phyloP scores from a whole-genome alignment of 2,888 invertebrate genomes.

The Pediacus dermestoides region DNA sequence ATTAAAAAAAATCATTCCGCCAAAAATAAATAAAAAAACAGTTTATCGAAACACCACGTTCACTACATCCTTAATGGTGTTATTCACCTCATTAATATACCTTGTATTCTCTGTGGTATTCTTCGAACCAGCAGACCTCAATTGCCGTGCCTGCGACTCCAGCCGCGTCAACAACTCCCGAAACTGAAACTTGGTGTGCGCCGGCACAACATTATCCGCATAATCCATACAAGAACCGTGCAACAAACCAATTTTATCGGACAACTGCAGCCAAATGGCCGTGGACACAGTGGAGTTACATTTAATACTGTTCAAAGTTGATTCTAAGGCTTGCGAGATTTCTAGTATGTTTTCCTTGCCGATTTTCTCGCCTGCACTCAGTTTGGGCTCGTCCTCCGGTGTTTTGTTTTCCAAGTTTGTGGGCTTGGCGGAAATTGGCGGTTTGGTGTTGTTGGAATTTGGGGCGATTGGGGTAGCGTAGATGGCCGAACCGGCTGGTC shows the following conservation, averaged over 20 bases:
- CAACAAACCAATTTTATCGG: conserved; percentile 76
- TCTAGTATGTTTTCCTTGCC: conserved; percentile 60
- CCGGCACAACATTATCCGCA: conserved; percentile 75
- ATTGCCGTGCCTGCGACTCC: conserved; percentile 64
- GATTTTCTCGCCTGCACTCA: conserved; percentile 46
- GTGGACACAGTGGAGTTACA: conserved; percentile 55
- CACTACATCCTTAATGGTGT: conserved; percentile 68
- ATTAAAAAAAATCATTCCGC: conserved; percentile 16
- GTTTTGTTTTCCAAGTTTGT: conserved; percentile 46
- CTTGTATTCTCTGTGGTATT: conserved; percentile 67
- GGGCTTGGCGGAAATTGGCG: conserved; percentile 54
- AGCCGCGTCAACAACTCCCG: conserved; percentile 69
- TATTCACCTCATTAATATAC: conserved; percentile 68
- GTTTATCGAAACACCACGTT: conserved; percentile 60
- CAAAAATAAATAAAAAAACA: too few species aligned
- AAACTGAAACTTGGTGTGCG: conserved; percentile 85
- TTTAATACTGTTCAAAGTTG: conserved; percentile 60
- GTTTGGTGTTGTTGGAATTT: conserved; percentile 40
- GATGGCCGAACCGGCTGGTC: conserved; percentile 58
- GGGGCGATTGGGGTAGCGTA: conserved; percentile 72
- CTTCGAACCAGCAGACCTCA: conserved; percentile 66
- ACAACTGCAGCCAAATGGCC: conserved; percentile 74
- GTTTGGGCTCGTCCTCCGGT: conserved; percentile 45
- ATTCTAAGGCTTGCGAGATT: conserved; percentile 63
- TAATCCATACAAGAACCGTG: conserved; percentile 80